phyloP scores from a whole-genome alignment of 2,888 invertebrate genomes.

The Polydrusus cervinus region DNA sequence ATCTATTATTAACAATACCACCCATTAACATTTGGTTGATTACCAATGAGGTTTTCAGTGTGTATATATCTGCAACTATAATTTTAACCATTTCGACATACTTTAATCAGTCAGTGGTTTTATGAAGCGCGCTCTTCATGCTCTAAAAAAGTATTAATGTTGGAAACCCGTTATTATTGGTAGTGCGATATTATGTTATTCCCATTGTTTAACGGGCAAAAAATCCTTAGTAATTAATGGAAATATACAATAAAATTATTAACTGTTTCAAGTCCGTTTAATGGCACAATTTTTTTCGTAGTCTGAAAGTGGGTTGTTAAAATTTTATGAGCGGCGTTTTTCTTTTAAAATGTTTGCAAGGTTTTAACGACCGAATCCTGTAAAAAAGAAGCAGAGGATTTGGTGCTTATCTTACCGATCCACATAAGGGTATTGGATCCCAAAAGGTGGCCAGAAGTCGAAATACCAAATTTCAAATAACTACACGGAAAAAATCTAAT shows the following conservation, averaged over 20 bases:
- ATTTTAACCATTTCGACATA: conserved; percentile 20
- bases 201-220: conserved; percentile 14
- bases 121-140: conserved; percentile 21
- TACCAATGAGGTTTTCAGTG: neutral
- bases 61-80: conserved; percentile 8
- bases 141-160: conserved; percentile 16
- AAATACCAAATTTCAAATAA: no score
- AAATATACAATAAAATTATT: neutral
- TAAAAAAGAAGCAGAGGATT: no score
- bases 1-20: neutral
- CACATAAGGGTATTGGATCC: no score
- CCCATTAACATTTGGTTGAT: conserved; percentile 7
- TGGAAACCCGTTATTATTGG: conserved; percentile 14
- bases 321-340: no score
- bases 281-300: neutral
- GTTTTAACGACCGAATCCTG: no score
- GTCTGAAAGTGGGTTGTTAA: no score
- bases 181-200: conserved; percentile 12
- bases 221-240: conserved; percentile 2
- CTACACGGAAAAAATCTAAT: no score
- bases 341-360: no score
- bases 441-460: no score
- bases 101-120: conserved; percentile 25
- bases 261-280: neutral
- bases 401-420: no score